phyloP scores from a whole-genome alignment of 2,113 vertebrate species.

The Nycticryphes semicollaris region DNA sequence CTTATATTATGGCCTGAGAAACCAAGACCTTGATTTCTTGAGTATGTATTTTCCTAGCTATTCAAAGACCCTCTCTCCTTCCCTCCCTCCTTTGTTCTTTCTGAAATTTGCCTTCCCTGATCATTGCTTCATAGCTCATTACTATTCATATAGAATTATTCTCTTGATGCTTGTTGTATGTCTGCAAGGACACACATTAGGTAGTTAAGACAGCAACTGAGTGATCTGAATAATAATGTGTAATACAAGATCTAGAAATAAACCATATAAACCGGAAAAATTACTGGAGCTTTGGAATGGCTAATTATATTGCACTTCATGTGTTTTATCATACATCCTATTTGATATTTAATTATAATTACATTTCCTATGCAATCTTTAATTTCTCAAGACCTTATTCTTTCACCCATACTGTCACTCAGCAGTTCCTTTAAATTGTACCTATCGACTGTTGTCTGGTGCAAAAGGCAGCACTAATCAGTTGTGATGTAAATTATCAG shows the following conservation, averaged over 20 bases:
- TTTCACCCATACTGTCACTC: not conserved
- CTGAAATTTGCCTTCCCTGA: not conserved
- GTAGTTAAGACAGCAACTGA: not conserved
- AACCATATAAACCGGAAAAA: slow-evolving; percentile 16
- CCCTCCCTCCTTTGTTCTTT: not conserved
- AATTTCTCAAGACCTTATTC: not conserved
- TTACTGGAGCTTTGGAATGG: not conserved
- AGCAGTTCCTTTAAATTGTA: not conserved
- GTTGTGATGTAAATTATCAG: not conserved
- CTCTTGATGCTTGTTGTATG: not conserved
- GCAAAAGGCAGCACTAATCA: not conserved
- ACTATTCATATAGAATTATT: not conserved
- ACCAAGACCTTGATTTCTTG: not conserved
- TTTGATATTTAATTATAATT: slow-evolving; percentile 34
- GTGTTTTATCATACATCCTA: slow-evolving; percentile 32
- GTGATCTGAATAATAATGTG: slow-evolving; percentile 16
- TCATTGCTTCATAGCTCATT: not conserved
- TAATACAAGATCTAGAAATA: slow-evolving; percentile 17
- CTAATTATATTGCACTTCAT: slow-evolving; percentile 40
- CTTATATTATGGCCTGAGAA: not conserved
- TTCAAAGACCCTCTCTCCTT: not conserved
- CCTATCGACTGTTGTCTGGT: not conserved
- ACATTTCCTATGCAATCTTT: slow-evolving; percentile 17
- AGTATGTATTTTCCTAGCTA: not conserved
- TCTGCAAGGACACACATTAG: slow-evolving; percentile 7